Evolutionary conservation across 2,888 invertebrate species (phyloP).

Genomic region (Coecobrya sp.): DNA sequence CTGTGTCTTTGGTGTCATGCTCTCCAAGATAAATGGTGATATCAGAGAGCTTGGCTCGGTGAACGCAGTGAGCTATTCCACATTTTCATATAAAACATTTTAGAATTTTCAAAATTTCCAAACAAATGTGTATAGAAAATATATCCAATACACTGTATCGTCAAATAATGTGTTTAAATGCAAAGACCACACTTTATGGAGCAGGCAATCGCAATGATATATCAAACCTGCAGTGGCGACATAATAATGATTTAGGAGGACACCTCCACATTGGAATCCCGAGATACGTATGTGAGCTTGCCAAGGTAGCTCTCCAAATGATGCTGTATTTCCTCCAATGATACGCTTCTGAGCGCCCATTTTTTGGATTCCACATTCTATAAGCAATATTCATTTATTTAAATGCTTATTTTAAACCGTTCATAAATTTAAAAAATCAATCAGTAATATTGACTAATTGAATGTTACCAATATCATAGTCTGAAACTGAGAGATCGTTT

Average conservation of each 20-base stretch:
- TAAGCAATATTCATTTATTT: slow-evolving; percentile 7
- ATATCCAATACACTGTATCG: too few relatives aligned
- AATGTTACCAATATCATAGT: slow-evolving; percentile 85
- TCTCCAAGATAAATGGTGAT: slow-evolving; percentile 94
- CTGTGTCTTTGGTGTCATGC: slow-evolving; percentile 92
- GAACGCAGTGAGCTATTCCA: slow-evolving; percentile 93
- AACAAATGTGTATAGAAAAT: too few relatives aligned
- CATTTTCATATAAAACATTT: neutral
- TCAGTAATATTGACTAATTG: neutral
- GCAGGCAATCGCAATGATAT: slow-evolving; percentile 54
- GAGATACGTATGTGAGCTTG: slow-evolving; percentile 95
- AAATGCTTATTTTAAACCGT: too few relatives aligned
- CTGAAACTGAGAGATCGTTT: slow-evolving; percentile 86
- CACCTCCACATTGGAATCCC: slow-evolving; percentile 95
- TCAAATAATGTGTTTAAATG: neutral
- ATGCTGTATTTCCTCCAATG: slow-evolving; percentile 93
- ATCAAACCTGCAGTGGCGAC: slow-evolving; percentile 89
- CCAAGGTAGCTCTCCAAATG: slow-evolving; percentile 93
- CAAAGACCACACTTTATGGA: slow-evolving; percentile 55
- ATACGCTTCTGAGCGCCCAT: slow-evolving; percentile 91
- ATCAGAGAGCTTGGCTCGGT: slow-evolving; percentile 90
- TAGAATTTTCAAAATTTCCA: too few relatives aligned
- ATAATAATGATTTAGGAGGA: slow-evolving; percentile 92
- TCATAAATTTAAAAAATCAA: too few relatives aligned
- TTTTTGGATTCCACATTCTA: slow-evolving; percentile 91